Conservation (phyloP, 2,113 vertebrate species). For the Mirounga angustirostris region DNA sequence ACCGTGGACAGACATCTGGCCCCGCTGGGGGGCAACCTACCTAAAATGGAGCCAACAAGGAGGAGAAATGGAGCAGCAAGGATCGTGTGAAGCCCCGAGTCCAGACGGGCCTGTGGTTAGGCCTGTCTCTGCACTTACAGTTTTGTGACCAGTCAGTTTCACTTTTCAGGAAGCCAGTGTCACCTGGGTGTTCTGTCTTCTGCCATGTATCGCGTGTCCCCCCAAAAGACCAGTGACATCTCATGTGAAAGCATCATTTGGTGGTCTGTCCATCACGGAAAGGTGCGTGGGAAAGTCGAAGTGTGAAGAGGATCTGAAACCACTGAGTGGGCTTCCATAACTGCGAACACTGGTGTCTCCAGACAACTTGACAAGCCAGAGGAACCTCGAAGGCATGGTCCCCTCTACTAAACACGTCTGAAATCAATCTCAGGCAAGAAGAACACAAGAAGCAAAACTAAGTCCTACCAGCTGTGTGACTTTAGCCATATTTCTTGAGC, state of each 20-base stretch:
- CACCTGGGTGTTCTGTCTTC: background rate
- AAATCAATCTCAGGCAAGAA: background rate
- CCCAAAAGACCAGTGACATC: background rate
- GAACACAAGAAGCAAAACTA: slow-evolving; percentile 5
- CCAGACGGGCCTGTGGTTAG: background rate
- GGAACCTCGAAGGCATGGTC: background rate
- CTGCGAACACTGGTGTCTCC: background rate
- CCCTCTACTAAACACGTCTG: background rate
- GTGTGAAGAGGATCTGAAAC: background rate
- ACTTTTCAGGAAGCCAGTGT: slow-evolving; percentile 1
- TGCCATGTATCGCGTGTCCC: background rate
- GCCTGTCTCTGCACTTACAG: background rate
- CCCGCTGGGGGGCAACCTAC: background rate
- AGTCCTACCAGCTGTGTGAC: background rate
- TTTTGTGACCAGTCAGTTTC: background rate
- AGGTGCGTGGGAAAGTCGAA: background rate
- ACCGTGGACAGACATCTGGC: background rate
- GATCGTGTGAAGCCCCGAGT: background rate
- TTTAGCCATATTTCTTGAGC: background rate
- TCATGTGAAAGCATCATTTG: background rate
- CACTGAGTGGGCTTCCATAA: background rate
- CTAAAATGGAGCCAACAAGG: background rate
- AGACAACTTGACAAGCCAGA: background rate
- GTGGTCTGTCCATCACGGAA: background rate
- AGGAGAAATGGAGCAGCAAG: background rate